Evolutionary conservation across 2,888 invertebrate species (phyloP).

Genomic region (Acrocyrtus sp.): DNA sequence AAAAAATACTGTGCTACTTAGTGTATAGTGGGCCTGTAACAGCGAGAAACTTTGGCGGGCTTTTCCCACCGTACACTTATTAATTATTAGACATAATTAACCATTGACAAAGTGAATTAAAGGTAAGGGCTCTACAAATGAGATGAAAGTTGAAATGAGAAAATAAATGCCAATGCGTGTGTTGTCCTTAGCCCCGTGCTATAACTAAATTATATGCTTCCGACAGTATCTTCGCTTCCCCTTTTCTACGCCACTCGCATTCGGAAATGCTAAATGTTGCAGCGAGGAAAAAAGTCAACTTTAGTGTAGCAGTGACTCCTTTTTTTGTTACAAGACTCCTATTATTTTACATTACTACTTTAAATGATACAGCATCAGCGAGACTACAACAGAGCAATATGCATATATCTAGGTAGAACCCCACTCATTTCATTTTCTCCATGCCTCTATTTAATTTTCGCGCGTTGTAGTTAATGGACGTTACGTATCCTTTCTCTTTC

Average conservation of each 20-base stretch:
- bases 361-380: neutral
- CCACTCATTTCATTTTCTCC: neutral
- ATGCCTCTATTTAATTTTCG: neutral
- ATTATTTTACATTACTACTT: neutral
- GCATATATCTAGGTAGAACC: too few species aligned
- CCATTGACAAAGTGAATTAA: too few species aligned
- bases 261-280: too few species aligned
- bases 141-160: conserved; percentile 41
- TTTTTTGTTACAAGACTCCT: neutral
- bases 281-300: neutral
- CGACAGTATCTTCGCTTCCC: neutral
- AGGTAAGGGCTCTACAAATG: neutral
- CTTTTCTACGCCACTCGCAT: neutral
- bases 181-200: neutral
- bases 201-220: neutral
- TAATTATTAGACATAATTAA: too few species aligned
- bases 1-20: too few species aligned
- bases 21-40: too few species aligned
- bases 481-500: neutral
- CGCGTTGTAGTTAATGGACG: neutral
- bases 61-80: too few species aligned
- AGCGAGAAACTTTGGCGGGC: too few species aligned
- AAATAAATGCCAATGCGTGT: conserved; percentile 11
- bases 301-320: neutral
- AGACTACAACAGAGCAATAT: neutral